Evolutionary conservation across 2,797 vertebrate species (phyloP).

Genomic region (Coluber constrictor): DNA sequence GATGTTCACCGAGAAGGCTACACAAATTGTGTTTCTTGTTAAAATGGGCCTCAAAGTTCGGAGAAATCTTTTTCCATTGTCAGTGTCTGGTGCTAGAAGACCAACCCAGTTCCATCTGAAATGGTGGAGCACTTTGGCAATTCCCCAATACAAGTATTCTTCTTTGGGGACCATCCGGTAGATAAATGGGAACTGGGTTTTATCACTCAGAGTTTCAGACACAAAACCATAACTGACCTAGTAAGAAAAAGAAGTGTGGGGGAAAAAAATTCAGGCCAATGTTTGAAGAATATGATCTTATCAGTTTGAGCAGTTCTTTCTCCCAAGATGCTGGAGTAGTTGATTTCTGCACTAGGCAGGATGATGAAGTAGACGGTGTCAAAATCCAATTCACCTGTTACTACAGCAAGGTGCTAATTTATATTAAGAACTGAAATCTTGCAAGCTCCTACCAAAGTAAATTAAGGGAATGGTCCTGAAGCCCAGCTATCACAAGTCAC

Average conservation of each 20-base stretch:
- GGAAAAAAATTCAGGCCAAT: not conserved
- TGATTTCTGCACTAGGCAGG: not conserved
- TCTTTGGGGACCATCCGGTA: not conserved
- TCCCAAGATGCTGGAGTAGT: not conserved
- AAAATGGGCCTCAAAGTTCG: not conserved
- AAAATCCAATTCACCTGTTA: not conserved
- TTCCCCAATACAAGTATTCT: not conserved
- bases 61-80: not conserved
- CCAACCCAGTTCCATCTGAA: not conserved
- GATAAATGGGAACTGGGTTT: not conserved
- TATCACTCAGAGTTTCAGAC: not conserved
- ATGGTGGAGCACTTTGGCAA: not conserved
- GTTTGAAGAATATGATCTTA: not conserved
- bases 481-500: constrained; percentile 62
- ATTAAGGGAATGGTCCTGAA: constrained; percentile 59
- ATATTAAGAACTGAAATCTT: constrained; percentile 63
- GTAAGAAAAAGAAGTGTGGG: not conserved
- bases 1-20: not conserved
- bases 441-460: constrained; percentile 54
- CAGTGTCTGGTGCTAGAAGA: not conserved
- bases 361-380: not conserved
- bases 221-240: not conserved
- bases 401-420: constrained; percentile 55
- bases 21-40: not conserved
- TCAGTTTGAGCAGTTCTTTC: not conserved